Conservation (phyloP, 1,140 invertebrate species). For the Leptinotarsa lineolata region DNA sequence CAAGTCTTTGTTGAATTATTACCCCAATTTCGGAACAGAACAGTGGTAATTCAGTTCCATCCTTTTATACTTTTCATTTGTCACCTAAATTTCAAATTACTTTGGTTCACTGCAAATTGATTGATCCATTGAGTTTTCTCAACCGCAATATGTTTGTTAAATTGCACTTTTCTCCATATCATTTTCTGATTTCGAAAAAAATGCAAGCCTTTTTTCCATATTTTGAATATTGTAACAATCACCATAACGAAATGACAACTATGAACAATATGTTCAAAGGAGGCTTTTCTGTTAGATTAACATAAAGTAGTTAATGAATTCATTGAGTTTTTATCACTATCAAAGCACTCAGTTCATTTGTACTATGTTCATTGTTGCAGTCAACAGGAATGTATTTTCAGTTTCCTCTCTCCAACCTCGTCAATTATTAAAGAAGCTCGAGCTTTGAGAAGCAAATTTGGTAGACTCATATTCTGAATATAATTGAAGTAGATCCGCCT, state of each 20-base stretch:
- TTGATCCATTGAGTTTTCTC: not conserved
- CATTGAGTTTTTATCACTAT: slow-evolving; percentile 5
- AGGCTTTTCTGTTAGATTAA: no score
- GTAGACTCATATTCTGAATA: not conserved
- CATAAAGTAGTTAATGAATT: not conserved
- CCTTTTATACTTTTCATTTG: slow-evolving; percentile 3
- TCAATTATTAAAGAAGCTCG: not conserved
- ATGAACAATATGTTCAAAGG: no score
- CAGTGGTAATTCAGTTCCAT: not conserved
- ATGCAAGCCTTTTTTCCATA: no score
- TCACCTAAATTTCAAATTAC: not conserved
- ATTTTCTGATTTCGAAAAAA: no score
- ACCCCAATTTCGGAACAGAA: not conserved
- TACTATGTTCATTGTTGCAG: not conserved
- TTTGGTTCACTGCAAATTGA: not conserved
- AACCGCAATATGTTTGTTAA: no score
- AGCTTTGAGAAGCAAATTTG: slow-evolving; percentile 1
- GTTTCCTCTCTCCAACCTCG: not conserved
- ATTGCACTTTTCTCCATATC: no score
- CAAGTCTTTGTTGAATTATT: slow-evolving; percentile 9
- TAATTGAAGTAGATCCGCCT: slow-evolving; percentile 7
- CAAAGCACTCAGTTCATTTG: not conserved
- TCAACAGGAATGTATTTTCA: not conserved
- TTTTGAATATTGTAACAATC: no score
- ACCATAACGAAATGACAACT: no score